These are phyloP conservation scores for Pachydiplax longipennis DNA, from an alignment of 2,888 invertebrate genomes.

Conservation along the genomic window DNA sequence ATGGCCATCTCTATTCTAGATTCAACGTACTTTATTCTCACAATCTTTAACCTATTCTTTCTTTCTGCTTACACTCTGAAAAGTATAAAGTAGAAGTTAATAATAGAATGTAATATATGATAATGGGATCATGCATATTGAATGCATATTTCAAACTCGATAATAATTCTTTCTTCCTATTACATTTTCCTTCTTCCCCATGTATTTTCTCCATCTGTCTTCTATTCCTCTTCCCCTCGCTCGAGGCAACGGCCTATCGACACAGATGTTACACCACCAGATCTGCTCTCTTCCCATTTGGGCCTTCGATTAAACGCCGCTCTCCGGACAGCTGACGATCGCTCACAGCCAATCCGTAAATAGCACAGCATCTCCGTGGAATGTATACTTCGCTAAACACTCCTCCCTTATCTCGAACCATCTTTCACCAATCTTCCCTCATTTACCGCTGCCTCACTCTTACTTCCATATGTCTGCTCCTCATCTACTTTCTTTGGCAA, in stretches of 20 bases:
- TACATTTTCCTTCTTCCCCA: no score
- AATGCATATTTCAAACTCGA: no score
- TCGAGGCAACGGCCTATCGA: not conserved
- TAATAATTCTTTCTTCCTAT: no score
- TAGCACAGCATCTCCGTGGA: not conserved
- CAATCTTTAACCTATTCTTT: no score
- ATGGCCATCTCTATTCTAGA: no score
- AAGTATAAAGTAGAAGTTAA: no score
- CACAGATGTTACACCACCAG: not conserved
- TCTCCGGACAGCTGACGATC: constrained; percentile 12
- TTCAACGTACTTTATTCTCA: no score
- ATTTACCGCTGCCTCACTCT: not conserved
- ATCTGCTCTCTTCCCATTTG: not conserved
- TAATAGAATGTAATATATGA: no score
- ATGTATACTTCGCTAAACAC: not conserved
- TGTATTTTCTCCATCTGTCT: not conserved
- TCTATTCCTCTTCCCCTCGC: not conserved
- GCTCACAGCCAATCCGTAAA: not conserved
- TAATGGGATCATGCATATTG: no score
- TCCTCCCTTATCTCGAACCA: not conserved
- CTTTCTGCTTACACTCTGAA: no score
- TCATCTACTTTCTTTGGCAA: not conserved
- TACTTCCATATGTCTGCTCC: not conserved
- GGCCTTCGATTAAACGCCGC: not conserved
- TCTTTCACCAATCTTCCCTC: not conserved